Evolutionary conservation across 1,140 invertebrate species (phyloP), one percentile per base, ranked within the genome.

Genomic region (Caenorhabditis elegans): DNA sequence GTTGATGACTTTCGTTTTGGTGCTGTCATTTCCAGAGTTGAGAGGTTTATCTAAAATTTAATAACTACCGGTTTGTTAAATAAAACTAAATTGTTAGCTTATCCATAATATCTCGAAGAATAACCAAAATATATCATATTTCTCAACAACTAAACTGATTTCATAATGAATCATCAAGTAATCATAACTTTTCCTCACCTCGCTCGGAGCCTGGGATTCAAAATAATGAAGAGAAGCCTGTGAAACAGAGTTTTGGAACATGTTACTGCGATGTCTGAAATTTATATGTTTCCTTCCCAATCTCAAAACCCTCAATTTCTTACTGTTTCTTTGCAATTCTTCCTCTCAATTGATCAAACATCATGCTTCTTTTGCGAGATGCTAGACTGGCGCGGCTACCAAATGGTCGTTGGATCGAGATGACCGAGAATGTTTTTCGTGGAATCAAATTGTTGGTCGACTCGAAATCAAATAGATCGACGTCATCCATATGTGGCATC

Each of bases 401-500:
- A 22, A 70, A 70, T 39, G 60, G 60, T 1, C 60, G 60, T 39
- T 70, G 60, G 22, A 70, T 70, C 0, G 60, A 70, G 26, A 70
- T 39, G n/a, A 70, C 60, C 13, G 60, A 70, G 60, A 70, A 70
- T 43, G 60, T 70, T 13, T 70, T 70, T 43, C 60, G 11, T 70
- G 60, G 60, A 70, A 70, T 70, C 34, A 70, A 17, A 39, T 70
- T 31, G n/a, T 70, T 70, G 4, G 60, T 70, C n/a, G 60, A 70
- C 34, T 70, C 60, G 19, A 70, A 70, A 39, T 70, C 60, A 39
- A 19, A 70, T n/a, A 70, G 36, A 39, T 70, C 80, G 0, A 53
- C 24, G 11, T 43, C 39, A 31, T 39, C 77, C 55, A 78, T 55
- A 47, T 83, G 82, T 11, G 82, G 82, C 55, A 83, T 78, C 82